These are phyloP conservation scores for Boleophthalmus pectinirostris DNA, from an alignment of 2,113 vertebrate species.

Conservation along the genomic window DNA sequence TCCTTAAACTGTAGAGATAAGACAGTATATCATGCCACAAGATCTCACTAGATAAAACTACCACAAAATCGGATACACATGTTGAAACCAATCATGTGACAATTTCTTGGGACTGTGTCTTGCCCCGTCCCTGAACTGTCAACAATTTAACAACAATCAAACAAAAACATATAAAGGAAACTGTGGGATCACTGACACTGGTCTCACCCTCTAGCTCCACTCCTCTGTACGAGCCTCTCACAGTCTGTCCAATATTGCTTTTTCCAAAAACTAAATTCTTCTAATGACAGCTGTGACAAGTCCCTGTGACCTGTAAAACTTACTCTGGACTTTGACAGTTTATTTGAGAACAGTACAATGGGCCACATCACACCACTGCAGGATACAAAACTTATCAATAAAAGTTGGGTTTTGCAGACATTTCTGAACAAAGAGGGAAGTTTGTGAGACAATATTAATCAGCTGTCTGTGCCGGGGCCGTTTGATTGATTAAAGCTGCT, in stretches of 20 bases:
- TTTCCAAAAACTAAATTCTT: slow-evolving; percentile 4
- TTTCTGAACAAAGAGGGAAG: slow-evolving; percentile 9
- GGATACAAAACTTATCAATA: slow-evolving; percentile 14
- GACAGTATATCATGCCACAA: too few species aligned
- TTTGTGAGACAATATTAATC: slow-evolving; percentile 43
- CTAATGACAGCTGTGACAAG: slow-evolving; percentile 36
- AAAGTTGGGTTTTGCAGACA: slow-evolving; percentile 10
- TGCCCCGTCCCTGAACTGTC: too few species aligned
- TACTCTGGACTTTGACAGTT: slow-evolving; percentile 35
- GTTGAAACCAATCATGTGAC: too few species aligned
- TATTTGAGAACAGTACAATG: slow-evolving; percentile 43
- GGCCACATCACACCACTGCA: neutral
- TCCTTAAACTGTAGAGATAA: too few species aligned
- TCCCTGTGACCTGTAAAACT: slow-evolving; percentile 28
- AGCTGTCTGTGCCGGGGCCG: slow-evolving; percentile 24
- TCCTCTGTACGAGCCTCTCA: neutral
- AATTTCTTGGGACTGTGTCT: too few species aligned
- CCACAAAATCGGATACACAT: too few species aligned
- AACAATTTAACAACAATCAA: too few species aligned
- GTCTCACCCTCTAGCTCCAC: neutral
- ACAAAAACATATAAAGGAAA: too few species aligned
- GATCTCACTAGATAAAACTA: too few species aligned
- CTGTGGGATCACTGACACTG: too few species aligned
- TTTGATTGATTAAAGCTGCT: slow-evolving; percentile 35
- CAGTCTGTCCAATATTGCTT: neutral